These are phyloP conservation scores for Cyphomyrus plagiostoma DNA, from an alignment of 2,113 vertebrate species.

Conservation along the genomic window DNA sequence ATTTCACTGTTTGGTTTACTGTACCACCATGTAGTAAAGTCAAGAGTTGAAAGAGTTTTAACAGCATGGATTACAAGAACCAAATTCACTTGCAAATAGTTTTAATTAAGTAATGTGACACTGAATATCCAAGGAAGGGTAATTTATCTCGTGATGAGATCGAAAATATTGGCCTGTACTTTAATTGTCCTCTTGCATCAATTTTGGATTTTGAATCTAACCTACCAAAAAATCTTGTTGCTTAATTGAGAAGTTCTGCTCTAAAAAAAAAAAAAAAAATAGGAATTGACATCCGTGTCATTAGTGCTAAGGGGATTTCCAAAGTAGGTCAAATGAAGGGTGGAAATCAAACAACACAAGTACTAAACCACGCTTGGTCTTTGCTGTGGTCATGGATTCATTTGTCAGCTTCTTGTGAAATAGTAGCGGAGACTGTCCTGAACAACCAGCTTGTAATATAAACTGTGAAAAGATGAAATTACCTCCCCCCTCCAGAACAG, in stretches of 20 bases:
- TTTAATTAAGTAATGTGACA: not conserved
- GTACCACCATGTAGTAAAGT: conserved; percentile 10
- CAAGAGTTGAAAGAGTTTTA: not conserved
- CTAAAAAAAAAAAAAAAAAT: not conserved
- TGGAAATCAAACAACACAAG: not conserved
- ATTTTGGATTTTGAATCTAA: not conserved
- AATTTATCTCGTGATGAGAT: not conserved
- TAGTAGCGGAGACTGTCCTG: not conserved
- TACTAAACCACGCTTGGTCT: not conserved
- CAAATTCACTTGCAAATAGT: not conserved
- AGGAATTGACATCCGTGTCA: not conserved
- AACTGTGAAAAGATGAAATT: not conserved
- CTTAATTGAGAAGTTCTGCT: not conserved
- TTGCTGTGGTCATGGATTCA: not conserved
- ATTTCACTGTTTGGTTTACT: not conserved
- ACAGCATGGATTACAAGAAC: not conserved
- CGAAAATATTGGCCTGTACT: not conserved
- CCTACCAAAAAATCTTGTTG: not conserved
- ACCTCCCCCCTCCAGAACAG: not conserved
- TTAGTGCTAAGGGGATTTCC: not conserved
- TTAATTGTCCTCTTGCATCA: not conserved
- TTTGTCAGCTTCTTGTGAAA: not conserved
- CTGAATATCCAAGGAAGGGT: not conserved
- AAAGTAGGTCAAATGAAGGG: not conserved
- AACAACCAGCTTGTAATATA: not conserved